Evolutionary conservation across 1,140 invertebrate genomes (phyloP).

Genomic region (Papilio dardanus): DNA sequence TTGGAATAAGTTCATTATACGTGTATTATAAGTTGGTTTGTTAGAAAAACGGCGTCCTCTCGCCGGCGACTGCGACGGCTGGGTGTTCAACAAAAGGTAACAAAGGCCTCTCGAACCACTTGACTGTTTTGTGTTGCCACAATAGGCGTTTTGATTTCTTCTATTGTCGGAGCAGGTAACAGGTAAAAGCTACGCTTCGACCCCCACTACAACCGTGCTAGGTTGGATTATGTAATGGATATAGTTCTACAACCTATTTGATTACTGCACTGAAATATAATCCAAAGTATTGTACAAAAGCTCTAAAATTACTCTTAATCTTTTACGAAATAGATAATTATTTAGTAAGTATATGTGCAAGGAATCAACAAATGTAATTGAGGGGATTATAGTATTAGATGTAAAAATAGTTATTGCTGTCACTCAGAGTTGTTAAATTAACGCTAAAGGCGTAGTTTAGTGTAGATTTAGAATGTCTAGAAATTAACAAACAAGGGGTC

Average conservation of each 20-base stretch:
- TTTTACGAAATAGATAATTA: background rate
- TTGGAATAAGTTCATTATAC: constrained; percentile 42
- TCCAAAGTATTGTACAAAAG: background rate
- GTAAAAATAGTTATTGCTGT: no score
- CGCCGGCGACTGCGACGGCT: constrained; percentile 38
- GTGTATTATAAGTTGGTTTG: no score
- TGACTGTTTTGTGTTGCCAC: constrained; percentile 68
- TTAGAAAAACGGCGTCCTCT: constrained; percentile 40
- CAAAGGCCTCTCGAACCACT: constrained; percentile 64
- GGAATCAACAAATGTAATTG: no score
- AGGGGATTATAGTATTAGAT: no score
- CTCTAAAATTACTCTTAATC: background rate
- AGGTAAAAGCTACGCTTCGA: constrained; percentile 45
- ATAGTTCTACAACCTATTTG: constrained; percentile 5
- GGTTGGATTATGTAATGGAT: constrained; percentile 43
- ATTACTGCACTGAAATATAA: constrained; percentile 13
- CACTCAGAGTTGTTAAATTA: no score
- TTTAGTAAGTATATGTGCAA: background rate
- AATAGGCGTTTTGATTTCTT: constrained; percentile 66
- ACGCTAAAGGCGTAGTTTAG: no score
- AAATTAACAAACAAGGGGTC: no score
- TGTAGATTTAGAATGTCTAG: no score
- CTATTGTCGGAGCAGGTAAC: constrained; percentile 65
- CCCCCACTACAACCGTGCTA: constrained; percentile 32
- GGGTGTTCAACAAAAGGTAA: constrained; percentile 47